Conservation (phyloP, 2,888 invertebrate species). For the Anthophora plumipes region DNA sequence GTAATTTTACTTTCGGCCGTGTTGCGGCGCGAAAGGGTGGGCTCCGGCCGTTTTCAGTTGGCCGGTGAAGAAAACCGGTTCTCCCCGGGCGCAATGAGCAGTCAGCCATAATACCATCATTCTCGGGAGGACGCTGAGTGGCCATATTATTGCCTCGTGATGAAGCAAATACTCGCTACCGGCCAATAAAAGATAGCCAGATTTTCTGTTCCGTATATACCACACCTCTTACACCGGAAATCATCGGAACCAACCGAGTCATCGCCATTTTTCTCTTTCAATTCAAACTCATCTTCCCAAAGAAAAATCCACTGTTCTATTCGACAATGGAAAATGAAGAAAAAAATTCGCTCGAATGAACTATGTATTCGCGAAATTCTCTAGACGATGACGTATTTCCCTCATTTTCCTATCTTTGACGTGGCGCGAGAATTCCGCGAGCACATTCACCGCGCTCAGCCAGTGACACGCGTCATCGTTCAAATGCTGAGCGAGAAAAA, state of each 20-base stretch:
- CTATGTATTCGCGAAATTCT: not conserved
- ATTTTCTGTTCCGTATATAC: slow-evolving; percentile 36
- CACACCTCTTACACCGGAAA: too few relatives aligned
- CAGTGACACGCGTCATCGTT: slow-evolving; percentile 66
- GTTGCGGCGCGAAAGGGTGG: slow-evolving; percentile 12
- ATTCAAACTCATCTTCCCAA: too few relatives aligned
- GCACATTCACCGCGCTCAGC: not conserved
- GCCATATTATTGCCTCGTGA: slow-evolving; percentile 68
- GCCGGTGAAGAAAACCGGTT: slow-evolving; percentile 63
- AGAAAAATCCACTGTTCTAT: too few relatives aligned
- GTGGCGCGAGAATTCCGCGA: slow-evolving; percentile 1
- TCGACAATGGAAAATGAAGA: too few relatives aligned
- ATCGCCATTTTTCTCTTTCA: not conserved
- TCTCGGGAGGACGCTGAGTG: slow-evolving; percentile 68
- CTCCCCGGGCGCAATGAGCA: slow-evolving; percentile 56
- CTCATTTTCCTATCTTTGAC: not conserved
- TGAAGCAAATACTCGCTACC: slow-evolving; percentile 72
- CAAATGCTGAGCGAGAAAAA: slow-evolving; percentile 73
- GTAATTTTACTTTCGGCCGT: slow-evolving; percentile 59
- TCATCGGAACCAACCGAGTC: not conserved
- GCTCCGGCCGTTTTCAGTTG: slow-evolving; percentile 57
- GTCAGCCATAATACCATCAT: slow-evolving; percentile 71
- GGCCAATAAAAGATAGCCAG: slow-evolving; percentile 70
- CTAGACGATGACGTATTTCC: not conserved
- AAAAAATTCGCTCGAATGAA: too few relatives aligned